Evolutionary conservation across 2,797 vertebrate genomes (phyloP), one percentile per base, ranked within the genome.

Genomic region (Lates japonicus): DNA sequence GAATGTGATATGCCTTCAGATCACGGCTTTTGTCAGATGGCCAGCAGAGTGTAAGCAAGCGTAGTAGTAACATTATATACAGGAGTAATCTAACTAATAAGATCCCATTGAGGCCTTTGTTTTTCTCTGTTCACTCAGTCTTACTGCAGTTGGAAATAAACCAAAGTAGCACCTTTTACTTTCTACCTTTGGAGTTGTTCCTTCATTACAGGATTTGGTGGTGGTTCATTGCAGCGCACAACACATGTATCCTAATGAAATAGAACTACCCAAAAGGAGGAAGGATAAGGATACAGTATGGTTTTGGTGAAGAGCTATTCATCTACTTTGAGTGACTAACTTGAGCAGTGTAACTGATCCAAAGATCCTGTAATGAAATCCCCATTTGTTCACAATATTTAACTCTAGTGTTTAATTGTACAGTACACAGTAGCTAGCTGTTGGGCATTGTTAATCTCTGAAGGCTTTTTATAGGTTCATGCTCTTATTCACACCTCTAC

Each of bases 401-500:
- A 42, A 58, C 16, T 20, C 14, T 1, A 19, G 11, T 35, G 17
- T 70, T 72, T 51, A 10, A 62, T 41, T 44, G 31, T 57, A 33
- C 25, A n/a, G 29, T 29, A 46, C 39, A 55, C 29, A 42, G 59
- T 25, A 55, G 70, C 52, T 33, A 7, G 35, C 65, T 66, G 65
- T 76, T 54, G 22, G 64, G 61, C 25, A 29, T 69, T 42, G 25
- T 59, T 42, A 16, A 65, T 65, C 48, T 64, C 60, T 7, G 42
- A 76, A 52, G 64, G 46, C 63, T 51, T 51, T 48, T 51, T 14
- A 60, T 60, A 63, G 69, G 51, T 77, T 66, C 57, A 17, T 22
- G 16, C 19, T 37, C 61, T 37, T 57, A 31, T 69, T 69, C 42
- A 64, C 31, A 39, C 35, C 44, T 78, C 52, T 61, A 65, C 41